Percentiles rank a stretch among this genome's conserved stretches.
Conservation (phyloP, 2,888 invertebrate genomes). For the Eulithis testata region DNA sequence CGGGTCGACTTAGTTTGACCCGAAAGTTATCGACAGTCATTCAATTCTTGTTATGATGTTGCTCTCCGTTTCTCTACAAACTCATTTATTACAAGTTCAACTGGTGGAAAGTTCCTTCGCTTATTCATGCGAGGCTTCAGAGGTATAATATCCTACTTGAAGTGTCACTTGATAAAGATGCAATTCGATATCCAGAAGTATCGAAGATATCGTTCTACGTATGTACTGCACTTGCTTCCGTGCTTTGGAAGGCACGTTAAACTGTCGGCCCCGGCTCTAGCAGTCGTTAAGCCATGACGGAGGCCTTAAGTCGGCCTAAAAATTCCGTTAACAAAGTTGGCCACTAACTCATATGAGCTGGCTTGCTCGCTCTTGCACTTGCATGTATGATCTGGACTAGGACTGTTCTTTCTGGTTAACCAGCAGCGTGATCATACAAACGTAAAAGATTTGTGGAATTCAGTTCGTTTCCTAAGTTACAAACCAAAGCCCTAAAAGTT, state of each 20-base stretch:
- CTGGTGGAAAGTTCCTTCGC: slow-evolving; percentile 15
- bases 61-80: slow-evolving; percentile 29
- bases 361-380: too few relatives aligned
- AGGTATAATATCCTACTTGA: slow-evolving; percentile 1
- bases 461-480: neutral
- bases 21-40: slow-evolving; percentile 39
- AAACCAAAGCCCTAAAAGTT: slow-evolving; percentile 28
- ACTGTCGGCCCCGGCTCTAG: too few relatives aligned
- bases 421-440: too few relatives aligned
- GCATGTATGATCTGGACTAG: too few relatives aligned
- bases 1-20: slow-evolving; percentile 40
- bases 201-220: slow-evolving; percentile 1
- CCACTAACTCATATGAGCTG: too few relatives aligned
- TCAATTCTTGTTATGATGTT: slow-evolving; percentile 39
- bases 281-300: too few relatives aligned
- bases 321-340: too few relatives aligned
- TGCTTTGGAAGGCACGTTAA: too few relatives aligned
- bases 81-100: slow-evolving; percentile 25
- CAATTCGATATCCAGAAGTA: slow-evolving; percentile 10
- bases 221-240: slow-evolving; percentile 8
- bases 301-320: too few relatives aligned
- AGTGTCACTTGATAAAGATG: slow-evolving; percentile 10
- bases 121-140: slow-evolving; percentile 11
- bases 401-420: too few relatives aligned
- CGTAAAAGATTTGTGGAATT: too few relatives aligned